Base-by-base conservation (phyloP, 1,140 invertebrate species). In the Cryptotermes secundus region DNA sequence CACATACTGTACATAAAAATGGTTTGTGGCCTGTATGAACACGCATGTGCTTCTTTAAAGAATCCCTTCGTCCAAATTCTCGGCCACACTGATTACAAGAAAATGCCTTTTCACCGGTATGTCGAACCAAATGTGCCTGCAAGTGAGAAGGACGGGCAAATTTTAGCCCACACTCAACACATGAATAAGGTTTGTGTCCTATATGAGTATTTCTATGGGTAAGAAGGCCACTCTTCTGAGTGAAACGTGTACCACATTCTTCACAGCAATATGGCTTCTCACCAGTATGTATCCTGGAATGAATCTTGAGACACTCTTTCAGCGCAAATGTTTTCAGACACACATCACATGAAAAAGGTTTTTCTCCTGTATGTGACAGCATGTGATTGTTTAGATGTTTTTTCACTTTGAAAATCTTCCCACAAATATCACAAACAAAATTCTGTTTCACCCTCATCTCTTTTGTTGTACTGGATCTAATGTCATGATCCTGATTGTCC, bases 151-250 rank as follows among this genome's bases (percentile, higher is more conserved):
- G 42, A 31, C 83, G 45, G 0, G 59, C 45, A 35, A 85, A 85
- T n/a, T 31, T 83, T 38, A 84, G 72, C 26, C 42, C 81, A 80
- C 84, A 85, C 26, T 89, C 90, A 85, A 91, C 92, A 87, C 95
- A 95, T 53, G 93, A 91, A 87, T 95, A 95, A 3, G 94, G 95
- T 80, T 93, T 91, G 85, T 95, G 93, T 0, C 95, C 94, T 2
- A 93, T 93, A 87, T 95, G 94, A n/a, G 85, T 87, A 2, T 87
- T 82, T 14, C 86, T 31, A 84, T 89, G 88, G 9, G 83, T 84
- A 6, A 81, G 85, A 16, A 88, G 81, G 10, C 86, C 49, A 24
- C 85, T 79, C 49, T 72, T 59, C 34, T 82, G 65, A n/a, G 42
- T 38, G 59, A 87, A 86, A 2, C 19, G 22, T 80, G 84, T 86